Evolutionary conservation across 2,888 invertebrate species (phyloP).

Genomic region (Rhagonycha lutea): DNA sequence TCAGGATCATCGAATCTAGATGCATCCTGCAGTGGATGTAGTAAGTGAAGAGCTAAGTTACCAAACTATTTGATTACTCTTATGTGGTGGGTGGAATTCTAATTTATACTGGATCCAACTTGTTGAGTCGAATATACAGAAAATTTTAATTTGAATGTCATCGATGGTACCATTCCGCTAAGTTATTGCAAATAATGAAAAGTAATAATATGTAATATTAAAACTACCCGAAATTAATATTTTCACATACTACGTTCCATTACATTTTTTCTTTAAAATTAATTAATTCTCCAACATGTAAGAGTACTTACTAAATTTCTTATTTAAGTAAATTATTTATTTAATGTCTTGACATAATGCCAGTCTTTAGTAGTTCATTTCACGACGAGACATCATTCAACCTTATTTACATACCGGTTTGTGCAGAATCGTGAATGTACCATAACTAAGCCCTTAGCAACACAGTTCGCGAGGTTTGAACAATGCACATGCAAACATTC

Average conservation of each 20-base stretch:
- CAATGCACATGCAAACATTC: conserved; percentile 10
- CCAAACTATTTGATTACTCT: neutral
- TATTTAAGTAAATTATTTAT: neutral
- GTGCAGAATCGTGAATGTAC: conserved; percentile 29
- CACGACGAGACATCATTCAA: conserved; percentile 32
- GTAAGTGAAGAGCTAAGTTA: neutral
- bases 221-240: neutral
- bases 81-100: neutral
- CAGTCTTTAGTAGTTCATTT: conserved; percentile 20
- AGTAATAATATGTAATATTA: neutral
- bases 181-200: too few relatives aligned
- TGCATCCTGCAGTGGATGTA: neutral
- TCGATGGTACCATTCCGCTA: too few relatives aligned
- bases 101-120: neutral
- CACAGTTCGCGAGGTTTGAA: conserved; percentile 19
- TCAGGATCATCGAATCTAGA: neutral
- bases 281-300: neutral
- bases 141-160: neutral
- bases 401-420: conserved; percentile 38
- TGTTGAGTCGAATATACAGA: neutral
- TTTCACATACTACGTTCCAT: neutral
- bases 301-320: neutral
- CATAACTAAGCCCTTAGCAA: conserved; percentile 35
- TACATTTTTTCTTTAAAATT: neutral
- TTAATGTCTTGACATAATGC: neutral